Conservation (phyloP, 2,113 vertebrate species). For the Platysternon megacephalum region DNA sequence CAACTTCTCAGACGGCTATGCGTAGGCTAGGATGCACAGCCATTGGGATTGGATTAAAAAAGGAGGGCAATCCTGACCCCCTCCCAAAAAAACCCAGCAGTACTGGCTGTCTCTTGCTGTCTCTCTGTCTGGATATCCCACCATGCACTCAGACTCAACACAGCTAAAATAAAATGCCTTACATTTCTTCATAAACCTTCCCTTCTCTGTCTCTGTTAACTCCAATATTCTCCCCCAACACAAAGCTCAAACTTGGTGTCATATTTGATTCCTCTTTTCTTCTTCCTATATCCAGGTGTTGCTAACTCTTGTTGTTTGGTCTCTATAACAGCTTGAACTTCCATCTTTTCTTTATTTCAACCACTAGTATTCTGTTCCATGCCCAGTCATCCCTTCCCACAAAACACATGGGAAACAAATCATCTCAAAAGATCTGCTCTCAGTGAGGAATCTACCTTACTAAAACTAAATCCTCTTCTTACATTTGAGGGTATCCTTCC, state of each 20-base stretch:
- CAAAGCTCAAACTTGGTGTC: not conserved
- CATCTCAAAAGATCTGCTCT: not conserved
- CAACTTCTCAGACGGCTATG: not conserved
- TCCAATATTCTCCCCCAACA: constrained; percentile 51
- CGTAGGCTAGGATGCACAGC: no score
- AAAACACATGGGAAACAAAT: not conserved
- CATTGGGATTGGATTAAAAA: not conserved
- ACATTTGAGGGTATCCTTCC: not conserved
- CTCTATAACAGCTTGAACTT: not conserved
- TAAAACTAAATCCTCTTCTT: constrained; percentile 5
- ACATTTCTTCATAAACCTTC: constrained; percentile 1
- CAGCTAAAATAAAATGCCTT: not conserved
- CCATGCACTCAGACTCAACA: not conserved
- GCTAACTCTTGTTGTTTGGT: not conserved
- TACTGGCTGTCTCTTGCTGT: not conserved
- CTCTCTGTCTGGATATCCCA: not conserved
- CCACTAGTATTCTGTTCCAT: not conserved
- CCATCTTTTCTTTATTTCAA: not conserved
- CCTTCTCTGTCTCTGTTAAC: not conserved
- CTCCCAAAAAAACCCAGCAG: not conserved
- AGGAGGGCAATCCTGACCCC: fast-evolving
- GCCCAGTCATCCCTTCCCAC: not conserved
- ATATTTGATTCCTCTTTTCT: not conserved
- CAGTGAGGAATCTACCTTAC: not conserved
- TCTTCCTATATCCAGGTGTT: not conserved